Evolutionary conservation across 2,113 vertebrate species (phyloP).

Genomic region (Bombycilla garrulus): DNA sequence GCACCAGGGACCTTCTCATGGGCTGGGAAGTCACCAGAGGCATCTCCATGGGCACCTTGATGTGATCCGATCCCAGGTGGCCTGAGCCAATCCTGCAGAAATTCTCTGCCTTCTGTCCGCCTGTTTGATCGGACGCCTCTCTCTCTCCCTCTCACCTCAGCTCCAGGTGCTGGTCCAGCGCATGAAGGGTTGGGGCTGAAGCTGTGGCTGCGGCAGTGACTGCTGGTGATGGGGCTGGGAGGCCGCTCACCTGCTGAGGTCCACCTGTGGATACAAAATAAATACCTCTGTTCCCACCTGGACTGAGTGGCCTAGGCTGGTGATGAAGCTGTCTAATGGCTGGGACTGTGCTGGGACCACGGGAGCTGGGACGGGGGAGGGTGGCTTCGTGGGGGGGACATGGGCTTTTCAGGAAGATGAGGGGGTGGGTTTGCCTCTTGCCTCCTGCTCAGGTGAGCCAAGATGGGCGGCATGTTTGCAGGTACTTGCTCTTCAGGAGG

Average conservation of each 20-base stretch:
- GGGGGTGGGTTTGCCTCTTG: neutral
- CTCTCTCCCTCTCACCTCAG: neutral
- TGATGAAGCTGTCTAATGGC: neutral
- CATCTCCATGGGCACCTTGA: neutral
- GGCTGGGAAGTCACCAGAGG: neutral
- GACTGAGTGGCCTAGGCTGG: neutral
- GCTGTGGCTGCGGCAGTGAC: neutral
- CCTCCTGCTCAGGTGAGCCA: neutral
- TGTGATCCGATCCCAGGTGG: neutral
- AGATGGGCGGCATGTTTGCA: neutral
- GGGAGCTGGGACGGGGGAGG: no score
- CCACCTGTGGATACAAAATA: neutral
- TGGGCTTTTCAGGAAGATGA: neutral
- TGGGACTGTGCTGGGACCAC: fast-evolving
- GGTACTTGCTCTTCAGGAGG: neutral
- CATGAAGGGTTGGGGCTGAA: neutral
- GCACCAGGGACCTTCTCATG: neutral
- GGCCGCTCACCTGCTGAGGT: neutral
- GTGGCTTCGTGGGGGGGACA: no score
- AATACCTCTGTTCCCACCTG: neutral
- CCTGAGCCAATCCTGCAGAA: neutral
- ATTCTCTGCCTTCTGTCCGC: neutral
- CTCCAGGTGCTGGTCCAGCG: neutral
- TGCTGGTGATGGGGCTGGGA: neutral
- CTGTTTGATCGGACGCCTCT: fast-evolving